Conservation (phyloP, 2,113 vertebrate species). For the Aldabrachelys gigantea region DNA sequence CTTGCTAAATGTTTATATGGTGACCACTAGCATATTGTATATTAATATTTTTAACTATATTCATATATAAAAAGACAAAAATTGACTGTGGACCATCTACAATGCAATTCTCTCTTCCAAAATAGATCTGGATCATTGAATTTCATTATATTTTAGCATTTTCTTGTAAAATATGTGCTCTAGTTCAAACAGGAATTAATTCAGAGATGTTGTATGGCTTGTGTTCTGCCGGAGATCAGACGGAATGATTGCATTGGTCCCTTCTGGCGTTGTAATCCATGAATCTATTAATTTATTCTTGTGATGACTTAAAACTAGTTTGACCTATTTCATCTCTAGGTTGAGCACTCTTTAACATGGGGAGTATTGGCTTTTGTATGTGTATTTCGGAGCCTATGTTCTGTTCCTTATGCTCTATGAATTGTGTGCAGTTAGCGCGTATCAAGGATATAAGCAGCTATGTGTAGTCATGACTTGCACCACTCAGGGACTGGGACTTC, state of each 20-base stretch:
- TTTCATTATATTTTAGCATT: neutral
- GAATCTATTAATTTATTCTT: too few relatives aligned
- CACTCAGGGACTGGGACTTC: neutral
- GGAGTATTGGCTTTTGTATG: neutral
- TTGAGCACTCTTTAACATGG: neutral
- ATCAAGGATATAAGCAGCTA: neutral
- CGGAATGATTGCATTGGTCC: too few relatives aligned
- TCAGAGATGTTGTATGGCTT: too few relatives aligned
- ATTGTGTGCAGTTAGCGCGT: slow-evolving; percentile 13
- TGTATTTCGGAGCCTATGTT: neutral
- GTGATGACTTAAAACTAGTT: slow-evolving; percentile 3
- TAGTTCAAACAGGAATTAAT: too few relatives aligned
- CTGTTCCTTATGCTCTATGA: neutral
- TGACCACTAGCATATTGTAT: neutral
- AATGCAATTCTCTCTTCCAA: neutral
- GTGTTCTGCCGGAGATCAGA: too few relatives aligned
- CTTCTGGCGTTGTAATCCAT: too few relatives aligned
- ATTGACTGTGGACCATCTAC: neutral
- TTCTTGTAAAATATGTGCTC: too few relatives aligned
- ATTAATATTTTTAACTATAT: neutral
- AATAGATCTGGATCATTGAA: neutral
- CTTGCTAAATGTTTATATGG: neutral
- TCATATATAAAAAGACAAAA: neutral
- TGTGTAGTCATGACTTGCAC: neutral
- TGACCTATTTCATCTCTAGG: slow-evolving; percentile 6